Evolutionary conservation across 92 coral and sea anemone species (phyloP), one percentile per base, ranked within the genome.

Genomic region (Porites divaricata): DNA sequence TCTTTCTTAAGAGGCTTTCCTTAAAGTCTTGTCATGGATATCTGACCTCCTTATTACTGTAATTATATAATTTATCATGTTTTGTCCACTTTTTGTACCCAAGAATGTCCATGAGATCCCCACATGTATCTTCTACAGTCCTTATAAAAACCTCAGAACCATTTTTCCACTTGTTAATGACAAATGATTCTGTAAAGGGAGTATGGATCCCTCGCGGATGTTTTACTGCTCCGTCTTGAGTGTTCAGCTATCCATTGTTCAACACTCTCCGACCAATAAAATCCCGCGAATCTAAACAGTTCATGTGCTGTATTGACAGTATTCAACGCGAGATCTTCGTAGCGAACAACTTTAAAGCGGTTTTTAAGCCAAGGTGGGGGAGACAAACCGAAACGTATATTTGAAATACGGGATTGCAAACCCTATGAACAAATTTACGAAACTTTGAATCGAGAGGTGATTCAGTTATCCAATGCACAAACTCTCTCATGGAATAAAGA

Each of bases 321-420:
- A 66, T 81, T 56, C 58, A 70, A 24, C 16, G 74, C 74, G 17
- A 89, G 74, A 67, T 88, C 91, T 54, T 88, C 91, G 49, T 83
- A 88, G 8, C 91, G 85, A 20, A 88, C 72, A 9, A 88, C 52
- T 41, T 79, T 70, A 11, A 89, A 25, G 14, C 78, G 77, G n/a
- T 75, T 76, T 41, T 65, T 75, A 5, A 78, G 80, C 93, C 89
- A 89, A 1, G 83, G 67, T 4, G 87, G 86, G n/a, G 87, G 84
- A 62, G 67, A 45, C 4, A 77, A 59, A 26, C 81, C 71, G 9
- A 77, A 8, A 6, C 70, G 65, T 17, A 77, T 35, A 22, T 63
- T 9, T 77, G 15, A 10, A 62, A 7, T 10, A 62, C 21, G 19
- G 70, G 70, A 77, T 77, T 26, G 63, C 81, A 77, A 48, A 77